A percentile compares a stretch with the other conserved stretches of the same genome.
Evolutionary conservation across 2,888 invertebrate species (phyloP).

Genomic region (Abscondita cerata): DNA sequence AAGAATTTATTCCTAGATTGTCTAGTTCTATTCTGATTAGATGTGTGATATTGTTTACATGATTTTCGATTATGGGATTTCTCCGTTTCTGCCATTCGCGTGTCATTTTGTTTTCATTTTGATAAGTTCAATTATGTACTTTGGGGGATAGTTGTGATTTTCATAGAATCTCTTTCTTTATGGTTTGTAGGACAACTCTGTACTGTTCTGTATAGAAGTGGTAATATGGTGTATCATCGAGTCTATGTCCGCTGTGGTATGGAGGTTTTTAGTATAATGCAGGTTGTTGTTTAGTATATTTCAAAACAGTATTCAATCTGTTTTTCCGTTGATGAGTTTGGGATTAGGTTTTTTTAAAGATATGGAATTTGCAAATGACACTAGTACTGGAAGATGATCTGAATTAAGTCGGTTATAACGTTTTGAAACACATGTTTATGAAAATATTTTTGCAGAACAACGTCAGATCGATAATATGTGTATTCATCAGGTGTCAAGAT

Average conservation of each 20-base stretch:
- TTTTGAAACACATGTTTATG: conserved; percentile 19
- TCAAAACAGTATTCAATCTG: conserved; percentile 4
- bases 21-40: too few species aligned
- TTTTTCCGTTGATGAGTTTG: conserved; percentile 1
- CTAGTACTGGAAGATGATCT: too few species aligned
- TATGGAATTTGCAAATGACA: conserved; percentile 1
- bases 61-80: conserved; percentile 5
- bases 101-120: conserved; percentile 11
- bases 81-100: conserved; percentile 15
- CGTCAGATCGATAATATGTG: conserved; percentile 15
- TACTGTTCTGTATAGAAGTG: conserved; percentile 12
- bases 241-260: too few species aligned
- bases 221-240: conserved; percentile 16
- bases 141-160: too few species aligned
- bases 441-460: conserved; percentile 20
- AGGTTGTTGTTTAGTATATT: too few species aligned
- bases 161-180: too few species aligned
- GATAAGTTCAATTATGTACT: too few species aligned
- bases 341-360: background rate
- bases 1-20: background rate
- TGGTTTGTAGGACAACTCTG: conserved; percentile 3
- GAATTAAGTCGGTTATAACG: conserved; percentile 12
- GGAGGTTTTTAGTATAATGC: too few species aligned
- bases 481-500: conserved; percentile 24
- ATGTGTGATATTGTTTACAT: too few species aligned